phyloP scores from a whole-genome alignment of 2,888 invertebrate genomes.

The Scaptomyza tumidula region DNA sequence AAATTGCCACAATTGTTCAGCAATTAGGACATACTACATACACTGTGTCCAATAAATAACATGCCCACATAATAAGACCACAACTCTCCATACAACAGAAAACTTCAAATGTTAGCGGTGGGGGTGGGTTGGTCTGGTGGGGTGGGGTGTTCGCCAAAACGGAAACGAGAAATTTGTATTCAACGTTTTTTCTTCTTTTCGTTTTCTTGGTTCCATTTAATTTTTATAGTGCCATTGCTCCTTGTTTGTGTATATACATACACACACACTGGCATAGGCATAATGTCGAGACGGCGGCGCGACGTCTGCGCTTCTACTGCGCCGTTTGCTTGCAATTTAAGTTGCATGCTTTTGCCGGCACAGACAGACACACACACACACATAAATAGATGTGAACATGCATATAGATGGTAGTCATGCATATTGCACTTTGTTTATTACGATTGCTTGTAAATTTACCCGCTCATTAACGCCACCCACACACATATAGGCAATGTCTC shows the following conservation, averaged over 20 bases:
- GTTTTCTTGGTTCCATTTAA: constrained; percentile 48
- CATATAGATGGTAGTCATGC: constrained; percentile 30
- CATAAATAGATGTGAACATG: constrained; percentile 4
- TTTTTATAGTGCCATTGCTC: constrained; percentile 65
- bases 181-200: constrained; percentile 30
- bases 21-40: constrained; percentile 31
- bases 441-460: constrained; percentile 56
- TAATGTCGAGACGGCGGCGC: constrained; percentile 46
- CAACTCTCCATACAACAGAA: constrained; percentile 13
- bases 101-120: constrained; percentile 19
- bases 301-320: constrained; percentile 37
- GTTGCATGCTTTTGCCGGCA: constrained; percentile 55
- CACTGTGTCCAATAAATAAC: constrained; percentile 6
- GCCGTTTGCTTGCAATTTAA: constrained; percentile 45
- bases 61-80: constrained; percentile 26
- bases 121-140: constrained; percentile 21
- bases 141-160: constrained; percentile 38
- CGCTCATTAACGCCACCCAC: constrained; percentile 54
- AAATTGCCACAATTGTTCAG: constrained; percentile 46
- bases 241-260: constrained; percentile 38
- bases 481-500: constrained; percentile 22
- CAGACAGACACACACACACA: constrained; percentile 13
- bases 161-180: constrained; percentile 63
- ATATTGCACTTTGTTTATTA: constrained; percentile 62
- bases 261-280: constrained; percentile 8